Evolutionary conservation across 2,113 vertebrate species (phyloP).

Genomic region (Misgurnus mizolepis): DNA sequence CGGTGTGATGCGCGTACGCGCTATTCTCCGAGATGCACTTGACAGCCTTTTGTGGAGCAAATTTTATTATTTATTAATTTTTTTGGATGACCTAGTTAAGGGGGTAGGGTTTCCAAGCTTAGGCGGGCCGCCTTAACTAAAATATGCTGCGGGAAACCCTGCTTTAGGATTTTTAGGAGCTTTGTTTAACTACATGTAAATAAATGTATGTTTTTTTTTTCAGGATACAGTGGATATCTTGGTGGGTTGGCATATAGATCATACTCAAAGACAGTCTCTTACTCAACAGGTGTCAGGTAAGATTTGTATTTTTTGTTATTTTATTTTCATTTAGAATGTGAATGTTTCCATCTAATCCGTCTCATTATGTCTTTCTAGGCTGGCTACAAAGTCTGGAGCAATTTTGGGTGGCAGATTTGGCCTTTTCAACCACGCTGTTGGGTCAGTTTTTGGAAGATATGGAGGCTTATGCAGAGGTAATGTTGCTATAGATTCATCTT

Average conservation of each 20-base stretch:
- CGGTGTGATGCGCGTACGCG: too few species aligned
- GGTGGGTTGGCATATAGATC: conserved; percentile 99
- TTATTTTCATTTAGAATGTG: neutral
- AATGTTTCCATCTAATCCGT: neutral
- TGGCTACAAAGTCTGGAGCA: conserved; percentile 98
- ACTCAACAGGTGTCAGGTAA: conserved; percentile 95
- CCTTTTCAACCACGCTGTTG: conserved; percentile 95
- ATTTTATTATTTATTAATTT: too few species aligned
- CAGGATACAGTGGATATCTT: conserved; percentile 98
- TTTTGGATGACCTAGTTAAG: too few species aligned
- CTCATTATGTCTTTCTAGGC: conserved; percentile 68
- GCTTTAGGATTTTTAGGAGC: too few species aligned
- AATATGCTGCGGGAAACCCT: too few species aligned
- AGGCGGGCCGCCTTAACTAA: too few species aligned
- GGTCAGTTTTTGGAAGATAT: conserved; percentile 98
- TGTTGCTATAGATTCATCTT: neutral
- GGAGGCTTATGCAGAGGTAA: conserved; percentile 97
- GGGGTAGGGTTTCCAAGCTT: too few species aligned
- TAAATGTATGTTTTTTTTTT: neutral
- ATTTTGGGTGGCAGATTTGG: conserved; percentile 98
- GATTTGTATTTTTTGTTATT: conserved; percentile 39
- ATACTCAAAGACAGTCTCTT: conserved; percentile 92
- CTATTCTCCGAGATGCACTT: too few species aligned
- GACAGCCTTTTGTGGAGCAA: too few species aligned
- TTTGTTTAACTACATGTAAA: too few species aligned